A percentile compares a stretch with the other conserved stretches of the same genome.
phyloP scores from a whole-genome alignment of 2,888 invertebrate species.

The Coleophora deauratella region DNA sequence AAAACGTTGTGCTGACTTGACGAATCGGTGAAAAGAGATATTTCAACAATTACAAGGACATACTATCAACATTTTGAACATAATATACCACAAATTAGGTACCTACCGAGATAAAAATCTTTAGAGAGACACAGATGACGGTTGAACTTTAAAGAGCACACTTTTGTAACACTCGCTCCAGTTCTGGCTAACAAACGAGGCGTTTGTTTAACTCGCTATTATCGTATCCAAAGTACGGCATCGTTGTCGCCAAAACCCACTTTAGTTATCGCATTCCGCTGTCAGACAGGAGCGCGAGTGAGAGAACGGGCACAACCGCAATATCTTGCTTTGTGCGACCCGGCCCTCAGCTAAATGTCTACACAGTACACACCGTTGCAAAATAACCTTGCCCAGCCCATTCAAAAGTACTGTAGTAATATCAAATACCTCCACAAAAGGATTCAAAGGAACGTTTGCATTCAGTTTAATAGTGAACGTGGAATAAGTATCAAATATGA shows the following conservation, averaged over 20 bases:
- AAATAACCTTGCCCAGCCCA: slow-evolving; percentile 67
- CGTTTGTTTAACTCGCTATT: slow-evolving; percentile 38
- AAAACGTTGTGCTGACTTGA: not conserved
- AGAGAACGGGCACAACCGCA: slow-evolving; percentile 40
- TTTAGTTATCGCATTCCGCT: slow-evolving; percentile 63
- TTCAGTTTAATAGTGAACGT: no score
- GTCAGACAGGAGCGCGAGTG: slow-evolving; percentile 63
- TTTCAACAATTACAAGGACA: no score
- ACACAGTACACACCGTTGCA: slow-evolving; percentile 68
- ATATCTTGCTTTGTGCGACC: slow-evolving; percentile 49
- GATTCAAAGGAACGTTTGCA: no score
- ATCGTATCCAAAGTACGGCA: slow-evolving; percentile 48
- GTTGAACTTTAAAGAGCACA: no score
- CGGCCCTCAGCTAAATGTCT: slow-evolving; percentile 63
- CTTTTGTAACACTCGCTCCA: slow-evolving; percentile 9
- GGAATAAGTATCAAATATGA: no score
- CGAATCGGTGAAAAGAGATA: no score
- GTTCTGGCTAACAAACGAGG: slow-evolving; percentile 26
- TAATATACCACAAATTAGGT: not conserved
- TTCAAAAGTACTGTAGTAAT: slow-evolving; percentile 30
- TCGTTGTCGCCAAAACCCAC: slow-evolving; percentile 50
- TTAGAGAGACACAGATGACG: not conserved
- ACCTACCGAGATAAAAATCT: not conserved
- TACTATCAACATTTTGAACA: no score
- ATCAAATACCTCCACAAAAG: no score